Evolutionary conservation across 2,888 invertebrate genomes (phyloP), one percentile per base, ranked within the genome.

Genomic region (Craniophora ligustri): DNA sequence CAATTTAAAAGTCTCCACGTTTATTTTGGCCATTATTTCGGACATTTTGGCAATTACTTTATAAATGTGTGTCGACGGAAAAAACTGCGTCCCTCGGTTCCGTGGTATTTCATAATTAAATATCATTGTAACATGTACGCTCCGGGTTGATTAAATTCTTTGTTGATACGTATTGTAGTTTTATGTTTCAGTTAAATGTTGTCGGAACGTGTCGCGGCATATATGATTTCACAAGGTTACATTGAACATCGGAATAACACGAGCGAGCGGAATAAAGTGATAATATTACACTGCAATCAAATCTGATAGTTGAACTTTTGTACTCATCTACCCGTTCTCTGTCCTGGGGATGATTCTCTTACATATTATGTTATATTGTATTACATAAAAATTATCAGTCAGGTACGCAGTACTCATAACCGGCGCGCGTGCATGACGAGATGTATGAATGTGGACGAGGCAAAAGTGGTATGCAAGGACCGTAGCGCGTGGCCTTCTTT

Each of bases 91-190:
- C 14, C 16, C 36, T 50, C 36, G 26, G 26, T 34, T 49, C 35
- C 26, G 34, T 42, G 53, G 31, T 34, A 39, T 42, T 64, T 44
- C 58, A 65, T 68, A 51, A 60, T 72, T 41, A 34, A 64, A 68
- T 60, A 54, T 48, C 62, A 51, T 47, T 49, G 18, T 35, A 58
- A 54, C 39, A 30, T 42, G 26, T 39, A 10, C 39, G 40, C 31
- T 26, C 31, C 28, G 15, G 39, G 28, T 47, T 66, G 64, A 70
- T 72, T 70, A 67, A 63, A 72, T 70, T 67, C 67, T 46, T 60
- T 66, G 49, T 69, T 68, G 49, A 49, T 15, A 18, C 44, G 42
- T 39, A 32, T 61, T 13, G 50, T 41, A 69, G 54, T 73, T 73
- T 69, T 56, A 39, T 69, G 49, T 47, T 54, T 62, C 49, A 44